Conservation (phyloP, 2,113 vertebrate species). For the Colistium nudipinnis region DNA sequence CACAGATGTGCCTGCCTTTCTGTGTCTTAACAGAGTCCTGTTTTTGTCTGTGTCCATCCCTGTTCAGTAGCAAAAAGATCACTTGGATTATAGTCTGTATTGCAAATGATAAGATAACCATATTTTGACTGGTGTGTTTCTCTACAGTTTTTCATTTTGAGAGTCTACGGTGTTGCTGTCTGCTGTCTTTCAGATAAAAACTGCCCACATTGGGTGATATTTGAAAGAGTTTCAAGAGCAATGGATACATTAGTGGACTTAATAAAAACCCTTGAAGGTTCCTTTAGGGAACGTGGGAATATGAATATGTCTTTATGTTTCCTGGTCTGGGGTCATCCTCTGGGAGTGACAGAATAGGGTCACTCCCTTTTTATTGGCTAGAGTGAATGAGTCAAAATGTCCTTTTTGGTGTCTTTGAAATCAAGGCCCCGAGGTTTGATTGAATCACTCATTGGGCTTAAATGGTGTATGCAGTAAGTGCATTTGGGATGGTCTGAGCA, state of each 20-base stretch:
- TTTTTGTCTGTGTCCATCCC: slow-evolving; percentile 25
- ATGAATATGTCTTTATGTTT: slow-evolving; percentile 32
- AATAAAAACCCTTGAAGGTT: slow-evolving; percentile 23
- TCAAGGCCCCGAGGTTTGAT: slow-evolving; percentile 35
- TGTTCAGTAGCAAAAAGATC: slow-evolving; percentile 18
- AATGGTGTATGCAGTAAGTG: slow-evolving; percentile 42
- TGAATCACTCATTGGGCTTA: slow-evolving; percentile 60
- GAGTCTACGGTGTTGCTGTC: background rate
- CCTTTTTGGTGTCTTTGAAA: slow-evolving; percentile 73
- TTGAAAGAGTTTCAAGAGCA: slow-evolving; percentile 18
- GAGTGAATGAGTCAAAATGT: slow-evolving; percentile 83
- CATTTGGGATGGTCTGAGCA: slow-evolving; percentile 41
- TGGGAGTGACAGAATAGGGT: slow-evolving; percentile 54
- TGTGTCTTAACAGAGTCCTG: slow-evolving; percentile 24
- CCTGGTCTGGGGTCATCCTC: slow-evolving; percentile 30
- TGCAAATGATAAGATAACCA: slow-evolving; percentile 8
- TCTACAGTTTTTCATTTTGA: slow-evolving; percentile 3
- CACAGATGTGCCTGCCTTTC: slow-evolving; percentile 66
- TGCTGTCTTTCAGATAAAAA: slow-evolving; percentile 13
- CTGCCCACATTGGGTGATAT: background rate
- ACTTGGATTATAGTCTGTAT: slow-evolving; percentile 6
- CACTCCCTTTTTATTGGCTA: slow-evolving; percentile 33
- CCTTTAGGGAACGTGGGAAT: slow-evolving; percentile 20
- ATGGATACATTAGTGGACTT: slow-evolving; percentile 23
- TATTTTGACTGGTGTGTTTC: slow-evolving; percentile 7